Evolutionary conservation across 2,797 vertebrate genomes (phyloP).

Genomic region (Labeo calbasu): DNA sequence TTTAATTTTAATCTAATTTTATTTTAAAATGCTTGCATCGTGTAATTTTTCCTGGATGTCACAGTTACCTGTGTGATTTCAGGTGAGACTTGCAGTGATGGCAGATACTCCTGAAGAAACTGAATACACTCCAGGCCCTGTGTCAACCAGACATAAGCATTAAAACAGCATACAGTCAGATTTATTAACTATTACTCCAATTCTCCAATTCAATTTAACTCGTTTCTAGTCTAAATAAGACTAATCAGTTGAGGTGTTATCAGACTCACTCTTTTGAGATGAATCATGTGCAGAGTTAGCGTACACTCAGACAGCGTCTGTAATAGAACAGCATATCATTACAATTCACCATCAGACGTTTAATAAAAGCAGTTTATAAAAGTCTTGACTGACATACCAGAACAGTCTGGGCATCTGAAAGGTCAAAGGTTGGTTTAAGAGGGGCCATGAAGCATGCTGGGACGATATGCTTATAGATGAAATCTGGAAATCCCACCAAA

Average conservation of each 20-base stretch:
- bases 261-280: slow-evolving; percentile 90
- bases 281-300: slow-evolving; percentile 94
- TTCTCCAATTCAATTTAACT: background rate
- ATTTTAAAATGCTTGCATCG: background rate
- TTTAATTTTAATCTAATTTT: no score
- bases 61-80: slow-evolving; percentile 91
- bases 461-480: slow-evolving; percentile 97
- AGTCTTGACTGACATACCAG: slow-evolving; percentile 80
- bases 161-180: background rate
- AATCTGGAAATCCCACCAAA: slow-evolving; percentile 94
- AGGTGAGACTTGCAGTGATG: slow-evolving; percentile 92
- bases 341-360: background rate
- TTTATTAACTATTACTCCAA: background rate
- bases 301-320: slow-evolving; percentile 96
- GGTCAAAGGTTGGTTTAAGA: slow-evolving; percentile 95
- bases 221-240: background rate
- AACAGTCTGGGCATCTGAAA: slow-evolving; percentile 95
- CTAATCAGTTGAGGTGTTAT: background rate
- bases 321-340: slow-evolving; percentile 49
- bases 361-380: no score
- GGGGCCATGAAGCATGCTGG: slow-evolving; percentile 96
- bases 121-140: slow-evolving; percentile 95
- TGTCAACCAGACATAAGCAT: background rate
- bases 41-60: background rate
- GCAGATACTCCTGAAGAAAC: slow-evolving; percentile 94